Conservation (phyloP, 1,140 invertebrate genomes). For the Cylas formicarius region DNA sequence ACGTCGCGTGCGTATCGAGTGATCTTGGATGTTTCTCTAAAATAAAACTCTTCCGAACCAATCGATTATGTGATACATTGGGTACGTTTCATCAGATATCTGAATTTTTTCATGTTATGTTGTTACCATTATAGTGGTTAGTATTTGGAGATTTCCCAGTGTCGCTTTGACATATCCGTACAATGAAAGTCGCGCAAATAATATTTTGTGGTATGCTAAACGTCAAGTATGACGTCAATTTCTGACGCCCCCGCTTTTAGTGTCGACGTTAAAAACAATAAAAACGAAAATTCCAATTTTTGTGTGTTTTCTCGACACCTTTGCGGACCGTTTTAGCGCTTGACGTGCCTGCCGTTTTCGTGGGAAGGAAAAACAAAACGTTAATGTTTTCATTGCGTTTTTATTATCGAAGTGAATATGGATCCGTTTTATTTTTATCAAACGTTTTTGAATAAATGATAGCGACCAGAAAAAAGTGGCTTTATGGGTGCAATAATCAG, state of each 20-base stretch:
- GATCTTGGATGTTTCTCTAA: constrained; percentile 10
- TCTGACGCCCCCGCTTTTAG: constrained; percentile 29
- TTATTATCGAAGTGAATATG: no score
- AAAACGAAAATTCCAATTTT: constrained; percentile 16
- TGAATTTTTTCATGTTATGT: constrained; percentile 5
- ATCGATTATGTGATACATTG: constrained; percentile 22
- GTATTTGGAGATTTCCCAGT: constrained; percentile 6
- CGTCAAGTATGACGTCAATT: constrained; percentile 36
- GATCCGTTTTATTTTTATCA: no score
- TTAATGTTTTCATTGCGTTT: no score
- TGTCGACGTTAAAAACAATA: constrained; percentile 15
- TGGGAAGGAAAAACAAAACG: no score
- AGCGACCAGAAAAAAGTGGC: no score
- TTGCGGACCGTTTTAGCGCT: no score
- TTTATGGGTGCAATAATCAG: no score
- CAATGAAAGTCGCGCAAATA: constrained; percentile 23
- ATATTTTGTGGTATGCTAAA: constrained; percentile 32
- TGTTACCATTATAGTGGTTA: constrained; percentile 17
- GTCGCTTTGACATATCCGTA: neutral
- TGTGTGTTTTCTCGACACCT: constrained; percentile 20
- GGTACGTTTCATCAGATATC: constrained; percentile 8
- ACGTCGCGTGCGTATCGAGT: constrained; percentile 8
- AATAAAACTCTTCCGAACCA: constrained; percentile 12
- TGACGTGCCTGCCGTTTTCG: no score
- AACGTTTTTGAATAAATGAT: no score